Conservation (phyloP, 2,113 vertebrate genomes). For the Sphaerodactylus townsendi region DNA sequence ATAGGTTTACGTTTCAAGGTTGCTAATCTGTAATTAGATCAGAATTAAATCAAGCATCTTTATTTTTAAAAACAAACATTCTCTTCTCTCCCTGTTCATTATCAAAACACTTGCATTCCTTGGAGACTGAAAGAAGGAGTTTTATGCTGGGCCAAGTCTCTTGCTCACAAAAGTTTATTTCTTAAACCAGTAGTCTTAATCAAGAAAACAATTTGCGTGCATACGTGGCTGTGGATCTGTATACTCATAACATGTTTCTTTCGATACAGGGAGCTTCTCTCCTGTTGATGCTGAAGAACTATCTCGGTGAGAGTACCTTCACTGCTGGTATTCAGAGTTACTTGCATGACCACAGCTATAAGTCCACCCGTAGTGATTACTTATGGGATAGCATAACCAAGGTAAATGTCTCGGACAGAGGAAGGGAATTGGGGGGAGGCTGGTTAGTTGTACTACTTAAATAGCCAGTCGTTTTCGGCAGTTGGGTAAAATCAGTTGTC, state of each 20-base stretch:
- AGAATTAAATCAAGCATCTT: background rate
- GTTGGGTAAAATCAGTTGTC: background rate
- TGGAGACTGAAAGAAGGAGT: background rate
- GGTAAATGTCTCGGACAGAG: conserved; percentile 65
- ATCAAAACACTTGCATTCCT: background rate
- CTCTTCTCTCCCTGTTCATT: background rate
- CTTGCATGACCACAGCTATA: conserved; percentile 78
- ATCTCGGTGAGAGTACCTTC: conserved; percentile 82
- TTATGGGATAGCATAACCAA: conserved; percentile 91
- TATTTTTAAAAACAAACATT: background rate
- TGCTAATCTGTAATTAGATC: background rate
- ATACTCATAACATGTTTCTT: background rate
- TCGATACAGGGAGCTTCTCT: conserved; percentile 86
- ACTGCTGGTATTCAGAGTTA: conserved; percentile 84
- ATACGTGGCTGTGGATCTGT: background rate
- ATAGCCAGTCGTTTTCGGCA: background rate
- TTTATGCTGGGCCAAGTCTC: background rate
- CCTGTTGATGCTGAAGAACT: conserved; percentile 89
- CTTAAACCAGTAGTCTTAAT: background rate
- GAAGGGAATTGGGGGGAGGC: background rate
- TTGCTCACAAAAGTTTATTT: background rate
- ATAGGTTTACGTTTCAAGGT: background rate
- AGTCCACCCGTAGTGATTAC: conserved; percentile 82
- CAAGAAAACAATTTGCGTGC: background rate
- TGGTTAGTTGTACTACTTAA: background rate